Percentiles rank a stretch among this genome's conserved stretches.
Evolutionary conservation across 2,797 vertebrate species (phyloP).

Genomic region (Perodicticus potto): DNA sequence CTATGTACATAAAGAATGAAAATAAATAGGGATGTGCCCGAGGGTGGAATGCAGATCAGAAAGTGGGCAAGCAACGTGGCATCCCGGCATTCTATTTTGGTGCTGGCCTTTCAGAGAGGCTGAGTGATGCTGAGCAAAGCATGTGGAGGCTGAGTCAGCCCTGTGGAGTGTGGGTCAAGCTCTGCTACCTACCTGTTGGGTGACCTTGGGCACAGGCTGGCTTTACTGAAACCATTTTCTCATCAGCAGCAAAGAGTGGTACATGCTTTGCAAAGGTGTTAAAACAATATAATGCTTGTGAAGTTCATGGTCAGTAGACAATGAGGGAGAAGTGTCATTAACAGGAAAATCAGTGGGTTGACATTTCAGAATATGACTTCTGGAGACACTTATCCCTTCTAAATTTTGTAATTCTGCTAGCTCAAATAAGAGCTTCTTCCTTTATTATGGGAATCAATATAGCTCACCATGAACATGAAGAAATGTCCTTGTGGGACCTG

Average conservation of each 20-base stretch:
- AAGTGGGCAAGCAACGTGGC: neutral
- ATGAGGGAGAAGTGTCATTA: neutral
- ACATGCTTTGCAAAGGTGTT: neutral
- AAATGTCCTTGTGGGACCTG: neutral
- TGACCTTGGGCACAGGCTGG: neutral
- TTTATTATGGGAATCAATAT: neutral
- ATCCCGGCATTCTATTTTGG: neutral
- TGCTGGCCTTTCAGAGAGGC: neutral
- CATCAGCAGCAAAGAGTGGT: neutral
- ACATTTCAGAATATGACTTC: neutral
- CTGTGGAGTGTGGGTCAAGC: neutral
- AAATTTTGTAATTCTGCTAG: neutral
- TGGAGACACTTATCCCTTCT: neutral
- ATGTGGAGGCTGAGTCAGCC: fast-evolving
- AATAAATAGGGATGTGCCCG: neutral
- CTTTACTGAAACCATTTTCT: neutral
- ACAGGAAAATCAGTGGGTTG: neutral
- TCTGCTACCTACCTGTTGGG: neutral
- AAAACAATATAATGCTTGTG: neutral
- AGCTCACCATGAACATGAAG: neutral
- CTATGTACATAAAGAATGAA: neutral
- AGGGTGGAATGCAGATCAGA: neutral
- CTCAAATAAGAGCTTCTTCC: neutral
- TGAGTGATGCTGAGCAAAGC: neutral
- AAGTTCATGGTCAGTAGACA: neutral